A percentile compares a stretch with the other conserved stretches of the same genome.
Evolutionary conservation across 2,888 invertebrate species (phyloP).

Genomic region (Celastrina argiolus): DNA sequence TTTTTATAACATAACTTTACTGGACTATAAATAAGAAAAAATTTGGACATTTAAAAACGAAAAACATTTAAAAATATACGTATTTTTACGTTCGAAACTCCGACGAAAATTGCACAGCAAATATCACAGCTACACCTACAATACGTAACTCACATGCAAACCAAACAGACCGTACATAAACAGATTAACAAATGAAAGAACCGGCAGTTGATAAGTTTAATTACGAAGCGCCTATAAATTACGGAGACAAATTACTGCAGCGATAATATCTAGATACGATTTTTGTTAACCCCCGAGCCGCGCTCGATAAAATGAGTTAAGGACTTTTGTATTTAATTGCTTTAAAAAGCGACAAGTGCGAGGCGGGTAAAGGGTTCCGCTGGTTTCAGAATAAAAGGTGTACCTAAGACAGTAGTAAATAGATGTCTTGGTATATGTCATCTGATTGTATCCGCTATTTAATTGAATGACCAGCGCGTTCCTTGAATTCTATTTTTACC

Average conservation of each 20-base stretch:
- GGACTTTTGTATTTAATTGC: constrained; percentile 19
- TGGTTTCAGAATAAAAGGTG: background rate
- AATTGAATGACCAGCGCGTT: too few relatives aligned
- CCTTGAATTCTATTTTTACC: too few relatives aligned
- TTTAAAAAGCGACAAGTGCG: background rate
- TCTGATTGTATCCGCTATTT: too few relatives aligned
- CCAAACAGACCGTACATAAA: background rate
- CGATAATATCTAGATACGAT: constrained; percentile 24
- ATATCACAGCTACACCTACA: background rate
- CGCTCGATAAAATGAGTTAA: constrained; percentile 28
- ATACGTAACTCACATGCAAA: background rate
- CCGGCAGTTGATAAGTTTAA: constrained; percentile 29
- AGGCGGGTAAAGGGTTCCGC: background rate
- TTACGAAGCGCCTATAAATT: constrained; percentile 30
- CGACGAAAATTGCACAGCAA: background rate
- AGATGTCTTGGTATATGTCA: too few relatives aligned
- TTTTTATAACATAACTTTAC: too few relatives aligned
- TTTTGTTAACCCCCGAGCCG: constrained; percentile 23
- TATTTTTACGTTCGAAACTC: background rate
- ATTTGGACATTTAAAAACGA: too few relatives aligned
- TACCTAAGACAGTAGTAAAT: background rate
- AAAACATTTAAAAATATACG: too few relatives aligned
- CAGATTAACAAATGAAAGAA: constrained; percentile 22
- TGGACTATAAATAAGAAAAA: too few relatives aligned
- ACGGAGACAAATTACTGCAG: constrained; percentile 31